Percentiles rank a stretch among this genome's conserved stretches.
Evolutionary conservation across 2,113 vertebrate species (phyloP).

Genomic region (Corydoras maculifer): DNA sequence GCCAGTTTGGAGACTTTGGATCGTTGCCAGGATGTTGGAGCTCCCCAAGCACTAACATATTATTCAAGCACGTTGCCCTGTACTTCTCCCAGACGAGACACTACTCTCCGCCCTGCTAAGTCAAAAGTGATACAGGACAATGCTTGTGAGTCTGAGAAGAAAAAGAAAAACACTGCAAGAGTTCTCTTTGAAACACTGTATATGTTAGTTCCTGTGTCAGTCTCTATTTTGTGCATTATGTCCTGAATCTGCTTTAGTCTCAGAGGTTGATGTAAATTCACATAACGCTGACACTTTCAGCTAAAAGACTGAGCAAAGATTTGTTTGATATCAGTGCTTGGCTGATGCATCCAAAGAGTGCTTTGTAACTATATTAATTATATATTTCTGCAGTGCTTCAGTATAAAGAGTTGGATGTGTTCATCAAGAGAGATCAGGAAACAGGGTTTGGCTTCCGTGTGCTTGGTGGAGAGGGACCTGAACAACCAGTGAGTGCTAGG

Average conservation of each 20-base stretch:
- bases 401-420: conserved; percentile 90
- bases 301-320: too few relatives aligned
- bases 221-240: too few relatives aligned
- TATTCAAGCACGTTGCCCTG: conserved; percentile 69
- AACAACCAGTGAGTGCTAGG: conserved; percentile 82
- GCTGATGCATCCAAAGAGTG: not conserved
- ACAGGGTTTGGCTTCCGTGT: conserved; percentile 96
- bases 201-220: too few relatives aligned
- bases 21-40: conserved; percentile 50
- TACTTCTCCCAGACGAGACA: conserved; percentile 82
- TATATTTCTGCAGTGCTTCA: conserved; percentile 59
- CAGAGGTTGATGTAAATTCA: too few relatives aligned
- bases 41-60: conserved; percentile 77
- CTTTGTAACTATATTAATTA: not conserved
- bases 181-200: too few relatives aligned
- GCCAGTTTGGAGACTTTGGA: conserved; percentile 78
- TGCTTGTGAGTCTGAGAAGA: conserved; percentile 76
- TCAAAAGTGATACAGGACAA: conserved; percentile 84
- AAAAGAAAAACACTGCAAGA: too few relatives aligned
- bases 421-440: conserved; percentile 88
- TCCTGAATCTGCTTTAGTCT: too few relatives aligned
- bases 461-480: conserved; percentile 90
- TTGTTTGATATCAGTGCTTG: too few relatives aligned
- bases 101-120: conserved; percentile 86
- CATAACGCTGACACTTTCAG: too few relatives aligned